A percentile compares a stretch with the other conserved stretches of the same genome.
Conservation (phyloP, 2,888 invertebrate genomes). For the Andrena flavipes region DNA sequence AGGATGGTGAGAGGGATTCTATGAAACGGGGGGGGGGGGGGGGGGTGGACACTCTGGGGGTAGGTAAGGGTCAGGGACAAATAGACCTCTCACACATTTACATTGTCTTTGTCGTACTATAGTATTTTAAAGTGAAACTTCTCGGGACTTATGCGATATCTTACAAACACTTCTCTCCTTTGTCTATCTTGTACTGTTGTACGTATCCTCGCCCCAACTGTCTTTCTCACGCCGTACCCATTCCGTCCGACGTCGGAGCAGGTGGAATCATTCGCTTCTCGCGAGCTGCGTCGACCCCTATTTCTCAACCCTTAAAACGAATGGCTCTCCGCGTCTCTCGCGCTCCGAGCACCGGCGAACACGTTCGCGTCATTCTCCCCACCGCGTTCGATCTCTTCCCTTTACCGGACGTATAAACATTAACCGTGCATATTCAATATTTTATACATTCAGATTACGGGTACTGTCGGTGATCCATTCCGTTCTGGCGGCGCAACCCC, state of each 20-base stretch:
- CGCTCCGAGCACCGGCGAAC: constrained; percentile 21
- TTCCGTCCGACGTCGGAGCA: constrained; percentile 35
- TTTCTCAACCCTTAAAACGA: neutral
- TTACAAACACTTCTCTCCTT: constrained; percentile 76
- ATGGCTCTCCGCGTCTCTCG: neutral
- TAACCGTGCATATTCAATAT: constrained; percentile 35
- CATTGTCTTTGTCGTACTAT: constrained; percentile 77
- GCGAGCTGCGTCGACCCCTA: neutral
- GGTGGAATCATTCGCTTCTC: neutral
- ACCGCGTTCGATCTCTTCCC: constrained; percentile 4
- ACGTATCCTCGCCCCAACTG: constrained; percentile 75
- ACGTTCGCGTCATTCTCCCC: neutral
- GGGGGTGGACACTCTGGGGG: constrained; percentile 33
- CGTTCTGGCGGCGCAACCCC: neutral
- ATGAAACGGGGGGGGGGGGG: too few species aligned
- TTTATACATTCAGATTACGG: constrained; percentile 40
- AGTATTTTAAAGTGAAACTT: constrained; percentile 74
- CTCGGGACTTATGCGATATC: constrained; percentile 78
- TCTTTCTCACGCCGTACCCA: constrained; percentile 58
- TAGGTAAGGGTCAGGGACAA: constrained; percentile 19
- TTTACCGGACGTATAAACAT: constrained; percentile 48
- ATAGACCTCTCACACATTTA: constrained; percentile 78
- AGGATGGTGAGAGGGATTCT: constrained; percentile 66
- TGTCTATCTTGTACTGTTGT: constrained; percentile 79
- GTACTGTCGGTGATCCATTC: neutral